These are phyloP conservation scores for Hippocampus guttulatus DNA, from an alignment of 2,113 vertebrate genomes.

Conservation along the genomic window DNA sequence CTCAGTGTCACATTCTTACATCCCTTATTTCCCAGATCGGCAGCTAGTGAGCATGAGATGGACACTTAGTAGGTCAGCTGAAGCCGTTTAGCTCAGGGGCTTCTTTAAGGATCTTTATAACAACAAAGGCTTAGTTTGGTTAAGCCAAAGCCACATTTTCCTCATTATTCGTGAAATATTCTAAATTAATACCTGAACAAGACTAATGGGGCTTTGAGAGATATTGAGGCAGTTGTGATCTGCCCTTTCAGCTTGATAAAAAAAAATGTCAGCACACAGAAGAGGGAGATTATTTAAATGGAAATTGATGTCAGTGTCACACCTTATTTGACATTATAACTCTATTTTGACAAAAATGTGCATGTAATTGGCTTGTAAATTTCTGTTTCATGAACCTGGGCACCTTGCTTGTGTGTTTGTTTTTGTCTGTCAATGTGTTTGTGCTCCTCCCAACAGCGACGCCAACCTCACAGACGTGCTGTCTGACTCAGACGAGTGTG, in stretches of 20 bases:
- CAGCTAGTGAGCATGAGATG: constrained; percentile 3
- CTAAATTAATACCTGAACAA: constrained; percentile 13
- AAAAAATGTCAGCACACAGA: constrained; percentile 11
- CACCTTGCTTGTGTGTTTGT: constrained; percentile 28
- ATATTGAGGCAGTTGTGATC: constrained; percentile 20
- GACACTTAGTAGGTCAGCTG: not conserved
- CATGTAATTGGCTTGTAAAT: constrained; percentile 27
- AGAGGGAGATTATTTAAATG: constrained; percentile 23
- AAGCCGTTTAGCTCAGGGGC: constrained; percentile 8
- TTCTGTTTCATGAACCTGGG: constrained; percentile 34
- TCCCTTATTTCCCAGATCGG: constrained; percentile 23
- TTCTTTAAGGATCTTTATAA: constrained; percentile 2
- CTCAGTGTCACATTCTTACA: constrained; percentile 11
- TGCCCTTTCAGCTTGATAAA: constrained; percentile 14
- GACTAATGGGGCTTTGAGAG: constrained; percentile 26
- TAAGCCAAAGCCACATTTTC: no score
- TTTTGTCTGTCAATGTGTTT: constrained; percentile 15
- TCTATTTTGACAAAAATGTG: constrained; percentile 28
- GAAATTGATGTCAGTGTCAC: constrained; percentile 33
- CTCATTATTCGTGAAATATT: not conserved
- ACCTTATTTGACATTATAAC: constrained; percentile 17
- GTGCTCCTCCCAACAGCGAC: constrained; percentile 67
- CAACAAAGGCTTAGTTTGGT: not conserved
- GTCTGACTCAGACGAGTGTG: constrained; percentile 87
- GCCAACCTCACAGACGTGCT: constrained; percentile 85